Conservation (phyloP, 2,797 vertebrate species). For the Squalus acanthias region DNA sequence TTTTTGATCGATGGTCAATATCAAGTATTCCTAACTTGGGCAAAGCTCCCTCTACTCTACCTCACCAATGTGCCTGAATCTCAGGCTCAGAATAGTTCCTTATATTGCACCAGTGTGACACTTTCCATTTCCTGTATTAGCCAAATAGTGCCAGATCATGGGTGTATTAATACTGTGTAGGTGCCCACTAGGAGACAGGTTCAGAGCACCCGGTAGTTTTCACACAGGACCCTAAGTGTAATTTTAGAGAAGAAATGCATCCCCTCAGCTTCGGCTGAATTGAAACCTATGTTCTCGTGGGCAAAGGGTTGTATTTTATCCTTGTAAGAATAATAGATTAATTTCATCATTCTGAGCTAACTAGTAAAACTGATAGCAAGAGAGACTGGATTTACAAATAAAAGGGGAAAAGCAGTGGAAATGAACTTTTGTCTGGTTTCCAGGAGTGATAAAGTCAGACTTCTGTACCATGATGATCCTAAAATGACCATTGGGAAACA, state of each 20-base stretch:
- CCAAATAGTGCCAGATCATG: neutral
- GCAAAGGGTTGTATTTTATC: neutral
- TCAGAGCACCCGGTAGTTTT: neutral
- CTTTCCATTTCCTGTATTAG: neutral
- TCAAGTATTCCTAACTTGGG: too few species aligned
- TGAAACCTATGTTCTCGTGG: neutral
- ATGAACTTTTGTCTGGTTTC: neutral
- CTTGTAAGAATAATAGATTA: neutral
- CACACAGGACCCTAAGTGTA: neutral
- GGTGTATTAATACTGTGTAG: neutral
- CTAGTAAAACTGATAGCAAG: too few species aligned
- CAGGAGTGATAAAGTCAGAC: neutral
- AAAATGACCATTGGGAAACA: neutral
- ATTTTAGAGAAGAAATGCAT: neutral
- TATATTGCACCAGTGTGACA: neutral
- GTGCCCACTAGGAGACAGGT: neutral
- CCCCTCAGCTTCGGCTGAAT: neutral
- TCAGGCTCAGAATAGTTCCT: neutral
- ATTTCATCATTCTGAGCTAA: too few species aligned
- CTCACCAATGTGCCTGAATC: neutral
- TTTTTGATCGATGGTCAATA: neutral
- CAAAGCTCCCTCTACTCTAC: neutral
- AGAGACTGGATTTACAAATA: too few species aligned
- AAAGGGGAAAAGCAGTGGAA: neutral
- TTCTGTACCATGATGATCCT: neutral